These are phyloP conservation scores for Euclidia mi DNA, from an alignment of 2,888 invertebrate species.

Conservation along the genomic window DNA sequence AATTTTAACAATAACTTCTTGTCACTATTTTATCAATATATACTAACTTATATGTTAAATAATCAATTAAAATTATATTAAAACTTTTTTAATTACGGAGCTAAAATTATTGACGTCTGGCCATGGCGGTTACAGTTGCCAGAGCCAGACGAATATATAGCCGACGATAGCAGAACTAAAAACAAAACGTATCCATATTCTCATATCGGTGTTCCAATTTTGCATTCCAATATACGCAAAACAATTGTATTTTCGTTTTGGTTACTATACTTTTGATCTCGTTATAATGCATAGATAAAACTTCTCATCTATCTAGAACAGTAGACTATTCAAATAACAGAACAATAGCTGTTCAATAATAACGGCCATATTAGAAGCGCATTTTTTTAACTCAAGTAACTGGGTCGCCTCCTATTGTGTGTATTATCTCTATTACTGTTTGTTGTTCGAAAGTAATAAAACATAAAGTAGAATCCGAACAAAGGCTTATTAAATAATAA, in stretches of 20 bases:
- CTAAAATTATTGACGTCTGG: too few relatives aligned
- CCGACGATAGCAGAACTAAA: too few relatives aligned
- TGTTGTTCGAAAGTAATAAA: not conserved
- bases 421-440: slow-evolving; percentile 13
- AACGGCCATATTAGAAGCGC: slow-evolving; percentile 26
- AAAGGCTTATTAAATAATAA: too few relatives aligned
- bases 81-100: too few relatives aligned
- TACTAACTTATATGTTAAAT: too few relatives aligned
- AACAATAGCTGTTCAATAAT: slow-evolving; percentile 47
- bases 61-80: too few relatives aligned
- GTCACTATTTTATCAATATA: too few relatives aligned
- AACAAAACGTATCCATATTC: too few relatives aligned
- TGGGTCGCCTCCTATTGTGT: slow-evolving; percentile 26
- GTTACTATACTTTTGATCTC: slow-evolving; percentile 11
- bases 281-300: slow-evolving; percentile 36
- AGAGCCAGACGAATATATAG: too few relatives aligned
- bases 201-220: too few relatives aligned
- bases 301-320: slow-evolving; percentile 24
- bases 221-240: not conserved
- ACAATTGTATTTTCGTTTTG: slow-evolving; percentile 3
- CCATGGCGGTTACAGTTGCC: too few relatives aligned
- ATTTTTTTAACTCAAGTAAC: slow-evolving; percentile 38
- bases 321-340: slow-evolving; percentile 35
- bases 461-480: not conserved
- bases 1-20: too few relatives aligned